A percentile compares a stretch with the other conserved stretches of the same genome.
Evolutionary conservation across 2,888 invertebrate genomes (phyloP).

Genomic region (Toxonevra muliebris): DNA sequence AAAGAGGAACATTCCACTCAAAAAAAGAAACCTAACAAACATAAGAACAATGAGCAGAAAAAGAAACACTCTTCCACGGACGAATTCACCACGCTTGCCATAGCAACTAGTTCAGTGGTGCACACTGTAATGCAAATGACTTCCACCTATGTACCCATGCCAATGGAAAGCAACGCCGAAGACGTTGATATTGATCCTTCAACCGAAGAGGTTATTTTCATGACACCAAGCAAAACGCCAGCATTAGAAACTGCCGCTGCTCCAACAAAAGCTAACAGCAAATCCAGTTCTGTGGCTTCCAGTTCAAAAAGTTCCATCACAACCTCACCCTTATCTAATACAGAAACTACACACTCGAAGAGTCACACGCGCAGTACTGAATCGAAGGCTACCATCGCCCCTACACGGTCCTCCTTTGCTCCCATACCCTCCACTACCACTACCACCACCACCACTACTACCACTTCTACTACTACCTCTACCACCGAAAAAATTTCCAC

Average conservation of each 20-base stretch:
- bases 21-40: conserved; percentile 57
- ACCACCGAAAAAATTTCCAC: conserved; percentile 31
- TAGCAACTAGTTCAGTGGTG: conserved; percentile 58
- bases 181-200: conserved; percentile 52
- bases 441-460: conserved; percentile 41
- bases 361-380: conserved; percentile 39
- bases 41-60: conserved; percentile 50
- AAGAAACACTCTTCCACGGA: conserved; percentile 36
- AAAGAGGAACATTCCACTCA: conserved; percentile 58
- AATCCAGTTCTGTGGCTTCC: conserved; percentile 24
- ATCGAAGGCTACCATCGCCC: conserved; percentile 42
- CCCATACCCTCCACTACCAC: conserved; percentile 46
- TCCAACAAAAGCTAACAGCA: conserved; percentile 23
- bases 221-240: conserved; percentile 60
- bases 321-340: conserved; percentile 34
- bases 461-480: conserved; percentile 43
- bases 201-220: conserved; percentile 59
- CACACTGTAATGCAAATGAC: conserved; percentile 53
- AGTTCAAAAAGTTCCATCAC: conserved; percentile 39
- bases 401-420: conserved; percentile 39
- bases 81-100: conserved; percentile 53
- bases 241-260: conserved; percentile 45
- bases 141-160: conserved; percentile 56
- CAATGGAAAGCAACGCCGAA: conserved; percentile 49
- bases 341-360: conserved; percentile 1